Base-by-base conservation (phyloP, 2,797 vertebrate species). In the Hyperoplus immaculatus region DNA sequence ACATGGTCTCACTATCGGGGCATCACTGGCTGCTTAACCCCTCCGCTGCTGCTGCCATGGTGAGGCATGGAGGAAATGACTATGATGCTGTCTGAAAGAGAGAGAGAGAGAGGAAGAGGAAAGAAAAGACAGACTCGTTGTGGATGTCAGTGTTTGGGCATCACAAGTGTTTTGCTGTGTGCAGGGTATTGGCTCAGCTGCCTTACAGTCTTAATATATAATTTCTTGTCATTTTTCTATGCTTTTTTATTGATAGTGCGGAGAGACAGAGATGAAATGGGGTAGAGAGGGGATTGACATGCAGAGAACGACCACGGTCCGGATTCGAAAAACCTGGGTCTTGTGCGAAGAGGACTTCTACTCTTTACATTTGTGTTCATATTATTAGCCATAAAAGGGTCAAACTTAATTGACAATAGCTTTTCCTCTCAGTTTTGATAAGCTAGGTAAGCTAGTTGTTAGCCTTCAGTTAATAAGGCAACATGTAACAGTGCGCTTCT, bases 11-110 rank as follows among this genome's bases (percentile, higher is more conserved):
- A 88, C 95, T 95, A 93, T 95, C 94, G 70, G 87, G 78, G 82
- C 88, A 95, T 96, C 95, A 82, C 80, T 90, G 93, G 92, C 93
- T 89, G 94, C 85, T 95, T 92, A 94, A 90, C 95, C 93, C 91
- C 88, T 80, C 87, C 79, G 86, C 87, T 82, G 29, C 29, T 29
- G 29, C 29, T 29, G 29, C 29, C 29, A 29, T 29, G 29, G 29
- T 29, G 29, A 29, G 29, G 29, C 29, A 29, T 29, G 29, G 29
- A 29, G 29, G 29, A 29, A 29, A 29, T 29, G 29, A 29, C 29
- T 29, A 3, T 29, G 29, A 29, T 29, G 29, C 29, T 29, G 29
- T 29, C 29, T 29, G 29, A 29, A 29, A 29, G 29, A 29, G 29
- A 29, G 29, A 29, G 29, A 29, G 29, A 29, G 29, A 29, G 29